Base-by-base conservation (phyloP, 2,888 invertebrate species). In the Rhorus exstirpatorius region DNA sequence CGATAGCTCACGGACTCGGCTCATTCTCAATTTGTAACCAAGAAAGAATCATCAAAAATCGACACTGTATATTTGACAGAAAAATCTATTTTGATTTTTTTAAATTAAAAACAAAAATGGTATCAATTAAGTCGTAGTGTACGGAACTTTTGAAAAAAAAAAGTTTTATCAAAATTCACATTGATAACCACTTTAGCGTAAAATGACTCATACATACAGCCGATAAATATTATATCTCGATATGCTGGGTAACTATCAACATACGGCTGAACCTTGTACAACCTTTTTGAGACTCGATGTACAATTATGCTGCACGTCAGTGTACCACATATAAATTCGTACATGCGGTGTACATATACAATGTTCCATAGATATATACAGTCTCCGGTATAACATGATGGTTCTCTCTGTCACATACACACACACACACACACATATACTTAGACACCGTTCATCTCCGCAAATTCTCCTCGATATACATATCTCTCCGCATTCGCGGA, bases 401-500 rank as follows among this genome's bases (percentile, higher is more conserved):
- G 53, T 76, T 46, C n/a, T 10, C 51, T 77, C 83, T 72, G n/a
- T 79, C 83, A 65, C 77, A n/a, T n/a, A n/a, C n/a, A n/a, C n/a
- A n/a, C n/a, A n/a, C n/a, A n/a, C n/a, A n/a, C n/a, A n/a, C n/a
- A n/a, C n/a, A n/a, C n/a, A n/a, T n/a, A n/a, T 55, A 67, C 26
- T 63, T 51, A 8, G 67, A 14, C 60, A 58, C 26, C 46, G 58
- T 70, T 80, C 75, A 71, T 74, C 75, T 65, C 77, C 63, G 68
- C 46, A 26, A 83, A 80, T 75, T 80, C 79, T 79, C 74, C 80
- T 70, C 74, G 53, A 63, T 51, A 35, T 53, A 51, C 21, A 68
- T 21, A 31, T 74, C n/a, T n/a, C n/a, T n/a, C n/a, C 51, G 38
- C 44, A 46, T 53, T 61, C 61, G 81, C 51, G 61, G 38, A 53